These are phyloP conservation scores for Ametastegia equiseti DNA, from an alignment of 2,888 invertebrate species.

Conservation along the genomic window DNA sequence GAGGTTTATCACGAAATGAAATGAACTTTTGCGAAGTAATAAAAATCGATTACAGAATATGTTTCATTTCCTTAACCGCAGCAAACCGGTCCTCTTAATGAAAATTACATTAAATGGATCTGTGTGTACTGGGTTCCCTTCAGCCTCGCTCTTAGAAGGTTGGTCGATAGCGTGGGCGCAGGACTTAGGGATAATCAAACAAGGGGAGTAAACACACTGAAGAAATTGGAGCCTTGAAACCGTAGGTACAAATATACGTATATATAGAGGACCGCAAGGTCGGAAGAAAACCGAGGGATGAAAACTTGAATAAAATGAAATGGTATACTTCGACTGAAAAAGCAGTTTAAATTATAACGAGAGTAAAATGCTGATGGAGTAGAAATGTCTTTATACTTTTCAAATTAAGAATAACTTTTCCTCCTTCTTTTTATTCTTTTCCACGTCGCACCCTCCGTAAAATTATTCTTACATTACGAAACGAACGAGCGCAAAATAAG, in stretches of 20 bases:
- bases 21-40: too few relatives aligned
- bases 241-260: not conserved
- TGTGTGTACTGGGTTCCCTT: not conserved
- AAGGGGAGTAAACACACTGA: not conserved
- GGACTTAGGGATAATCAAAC: not conserved
- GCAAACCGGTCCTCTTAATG: not conserved
- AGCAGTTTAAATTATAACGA: not conserved
- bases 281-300: too few relatives aligned
- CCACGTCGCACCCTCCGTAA: not conserved
- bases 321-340: not conserved
- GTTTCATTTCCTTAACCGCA: too few relatives aligned
- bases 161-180: not conserved
- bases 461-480: not conserved
- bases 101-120: not conserved
- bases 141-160: not conserved
- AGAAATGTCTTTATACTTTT: conserved; percentile 3
- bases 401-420: not conserved
- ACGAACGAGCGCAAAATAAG: too few relatives aligned
- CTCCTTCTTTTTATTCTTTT: too few relatives aligned
- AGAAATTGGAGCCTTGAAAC: not conserved
- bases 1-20: too few relatives aligned
- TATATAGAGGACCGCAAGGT: too few relatives aligned
- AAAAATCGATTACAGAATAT: too few relatives aligned
- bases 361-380: not conserved
- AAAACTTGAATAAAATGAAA: not conserved